Evolutionary conservation across 2,888 invertebrate species (phyloP).

Genomic region (Phengaris arion): DNA sequence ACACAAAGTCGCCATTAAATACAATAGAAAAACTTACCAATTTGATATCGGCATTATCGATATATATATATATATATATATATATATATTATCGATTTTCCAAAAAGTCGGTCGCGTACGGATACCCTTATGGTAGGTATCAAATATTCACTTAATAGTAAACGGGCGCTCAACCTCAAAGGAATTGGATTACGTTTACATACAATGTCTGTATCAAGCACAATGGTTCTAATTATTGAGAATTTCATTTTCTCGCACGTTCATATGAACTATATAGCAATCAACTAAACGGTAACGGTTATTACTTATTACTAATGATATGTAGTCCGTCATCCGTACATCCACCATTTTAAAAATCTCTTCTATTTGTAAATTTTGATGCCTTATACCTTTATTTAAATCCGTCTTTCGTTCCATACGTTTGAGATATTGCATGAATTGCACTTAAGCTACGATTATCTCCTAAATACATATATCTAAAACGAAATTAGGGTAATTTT

Average conservation of each 20-base stretch:
- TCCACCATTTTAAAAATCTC: too few species aligned
- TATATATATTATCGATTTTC: background rate
- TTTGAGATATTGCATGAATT: background rate
- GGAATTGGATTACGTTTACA: conserved; percentile 39
- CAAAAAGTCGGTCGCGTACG: background rate
- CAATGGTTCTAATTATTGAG: conserved; percentile 56
- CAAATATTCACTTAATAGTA: conserved; percentile 34
- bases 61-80: too few species aligned
- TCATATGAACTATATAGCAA: background rate
- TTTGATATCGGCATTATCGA: background rate
- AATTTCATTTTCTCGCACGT: conserved; percentile 59
- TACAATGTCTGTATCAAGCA: conserved; percentile 46
- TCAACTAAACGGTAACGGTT: conserved; percentile 25
- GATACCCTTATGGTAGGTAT: background rate
- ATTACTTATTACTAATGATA: background rate
- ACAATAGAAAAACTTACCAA: too few species aligned
- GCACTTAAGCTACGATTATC: background rate
- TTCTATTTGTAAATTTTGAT: background rate
- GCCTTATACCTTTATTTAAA: background rate
- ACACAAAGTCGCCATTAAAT: too few species aligned
- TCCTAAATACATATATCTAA: background rate
- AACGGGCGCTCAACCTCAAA: conserved; percentile 41
- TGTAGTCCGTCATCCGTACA: background rate
- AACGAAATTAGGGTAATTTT: too few species aligned
- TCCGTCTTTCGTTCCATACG: background rate